Percentiles rank a stretch among this genome's conserved stretches.
Evolutionary conservation across 1,140 invertebrate genomes (phyloP).

Genomic region (Laupala kohalensis): DNA sequence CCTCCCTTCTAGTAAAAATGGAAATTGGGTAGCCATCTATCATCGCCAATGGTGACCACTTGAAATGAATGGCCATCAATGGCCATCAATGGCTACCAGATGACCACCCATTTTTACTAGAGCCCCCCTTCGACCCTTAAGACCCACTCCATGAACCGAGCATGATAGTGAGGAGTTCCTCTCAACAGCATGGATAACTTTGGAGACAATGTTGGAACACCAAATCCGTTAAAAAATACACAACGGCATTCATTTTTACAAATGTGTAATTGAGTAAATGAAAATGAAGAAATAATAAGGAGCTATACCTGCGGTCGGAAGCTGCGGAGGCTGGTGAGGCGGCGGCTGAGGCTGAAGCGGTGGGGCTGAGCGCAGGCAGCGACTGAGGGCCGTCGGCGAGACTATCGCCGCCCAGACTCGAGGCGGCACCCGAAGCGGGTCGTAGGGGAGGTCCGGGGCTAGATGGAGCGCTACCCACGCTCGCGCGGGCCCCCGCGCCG

Average conservation of each 20-base stretch:
- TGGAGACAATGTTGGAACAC: not conserved
- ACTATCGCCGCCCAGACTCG: slow-evolving; percentile 26
- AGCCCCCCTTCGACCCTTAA: not conserved
- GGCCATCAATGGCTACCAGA: no score
- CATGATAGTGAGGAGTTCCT: not conserved
- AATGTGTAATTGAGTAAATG: no score
- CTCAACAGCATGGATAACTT: not conserved
- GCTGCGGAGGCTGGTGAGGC: slow-evolving; percentile 23
- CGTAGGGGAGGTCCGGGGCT: slow-evolving; percentile 33
- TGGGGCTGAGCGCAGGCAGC: slow-evolving; percentile 32
- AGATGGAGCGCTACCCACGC: slow-evolving; percentile 49
- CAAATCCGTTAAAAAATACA: no score
- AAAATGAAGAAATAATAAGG: no score
- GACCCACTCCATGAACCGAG: not conserved
- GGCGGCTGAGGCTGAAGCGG: slow-evolving; percentile 35
- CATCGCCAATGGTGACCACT: no score
- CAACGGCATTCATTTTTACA: no score
- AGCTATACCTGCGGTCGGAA: slow-evolving; percentile 17
- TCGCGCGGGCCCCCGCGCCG: slow-evolving; percentile 39
- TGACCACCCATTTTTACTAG: no score
- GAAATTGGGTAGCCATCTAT: no score
- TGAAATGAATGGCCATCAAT: no score
- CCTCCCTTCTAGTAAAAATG: no score
- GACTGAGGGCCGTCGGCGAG: slow-evolving; percentile 38
- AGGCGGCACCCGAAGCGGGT: slow-evolving; percentile 25